Base-by-base conservation (phyloP, 2,888 invertebrate species). In the Eutolmus rufibarbis region DNA sequence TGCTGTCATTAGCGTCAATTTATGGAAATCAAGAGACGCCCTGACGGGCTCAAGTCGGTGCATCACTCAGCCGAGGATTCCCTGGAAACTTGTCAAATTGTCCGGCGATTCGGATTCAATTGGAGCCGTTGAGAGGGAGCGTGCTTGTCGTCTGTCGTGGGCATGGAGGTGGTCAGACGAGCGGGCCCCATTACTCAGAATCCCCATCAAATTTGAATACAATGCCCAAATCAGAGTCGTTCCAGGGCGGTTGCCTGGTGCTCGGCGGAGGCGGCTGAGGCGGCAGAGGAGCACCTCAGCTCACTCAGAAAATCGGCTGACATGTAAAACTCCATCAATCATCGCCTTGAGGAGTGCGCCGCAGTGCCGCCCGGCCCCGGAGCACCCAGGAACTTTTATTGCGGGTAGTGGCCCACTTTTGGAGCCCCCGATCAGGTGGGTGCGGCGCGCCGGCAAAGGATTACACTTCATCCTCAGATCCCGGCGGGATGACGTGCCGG, bases 181-280 rank as follows among this genome's bases (percentile, higher is more conserved):
- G 7, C 85, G 43, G 74, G 86, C 57, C 37, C 86, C 87, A 86
- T 88, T 86, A 87, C 87, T 86, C 57, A 84, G 66, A 88, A 86
- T 88, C 87, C 86, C 84, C 88, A 88, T 88, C 82, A 88, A 88
- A 88, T 88, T 87, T 88, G 88, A 88, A 88, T 88, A 88, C 88
- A 88, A 88, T 88, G 86, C 85, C 82, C 85, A 34, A 51, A 43
- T 34, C 34, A 23, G 74, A 74, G 40, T 31, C 46, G 31, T 16
- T 9, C 28, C 43, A 31, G 5, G 56, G 14, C 66, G 78, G 85
- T 34, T 34, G 34, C 74, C 46, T 82, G 19, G 43, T 28, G 43
- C 37, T 31, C 84, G 23, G 40, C 23, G 37, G 79, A 74, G 34
- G 46, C 14, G 56, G 51, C 74, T 16, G 40, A 40, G 43, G 74